These are phyloP conservation scores for Campaea margaritaria DNA, from an alignment of 2,888 invertebrate species.

Conservation along the genomic window DNA sequence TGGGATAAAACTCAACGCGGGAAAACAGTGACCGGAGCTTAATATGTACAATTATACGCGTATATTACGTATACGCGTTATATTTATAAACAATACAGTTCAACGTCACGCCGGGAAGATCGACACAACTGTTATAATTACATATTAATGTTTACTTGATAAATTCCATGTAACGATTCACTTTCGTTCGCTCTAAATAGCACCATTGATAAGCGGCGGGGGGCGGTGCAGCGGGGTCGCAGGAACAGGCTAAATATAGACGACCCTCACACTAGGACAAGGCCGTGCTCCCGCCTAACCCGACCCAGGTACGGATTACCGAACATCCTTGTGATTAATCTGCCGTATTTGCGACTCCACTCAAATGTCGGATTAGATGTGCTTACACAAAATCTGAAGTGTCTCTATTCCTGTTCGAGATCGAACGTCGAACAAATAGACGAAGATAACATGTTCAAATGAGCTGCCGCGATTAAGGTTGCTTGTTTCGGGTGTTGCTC, in stretches of 20 bases:
- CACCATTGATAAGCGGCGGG: conserved; percentile 66
- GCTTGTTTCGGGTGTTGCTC: background rate
- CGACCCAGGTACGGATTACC: conserved; percentile 68
- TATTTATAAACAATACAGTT: too few relatives aligned
- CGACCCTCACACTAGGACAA: conserved; percentile 76
- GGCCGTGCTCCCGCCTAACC: conserved; percentile 67
- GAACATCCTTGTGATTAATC: conserved; percentile 77
- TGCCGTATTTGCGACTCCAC: conserved; percentile 63
- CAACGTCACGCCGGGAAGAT: too few relatives aligned
- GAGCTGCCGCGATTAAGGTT: conserved; percentile 17
- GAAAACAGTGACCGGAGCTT: too few relatives aligned
- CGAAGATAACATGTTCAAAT: conserved; percentile 22
- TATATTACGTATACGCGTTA: too few relatives aligned
- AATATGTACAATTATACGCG: too few relatives aligned
- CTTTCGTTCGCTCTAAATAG: conserved; percentile 74
- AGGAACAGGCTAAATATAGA: conserved; percentile 74
- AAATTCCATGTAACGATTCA: conserved; percentile 48
- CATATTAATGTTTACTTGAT: conserved; percentile 45
- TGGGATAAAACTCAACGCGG: too few relatives aligned
- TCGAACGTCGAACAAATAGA: conserved; percentile 27
- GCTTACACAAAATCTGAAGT: conserved; percentile 59
- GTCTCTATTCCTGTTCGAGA: conserved; percentile 47
- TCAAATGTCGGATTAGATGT: conserved; percentile 62
- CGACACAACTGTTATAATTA: too few relatives aligned
- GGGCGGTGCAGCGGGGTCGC: conserved; percentile 51